Conservation (phyloP, 2,888 invertebrate species). For the Endomychus coccineus region DNA sequence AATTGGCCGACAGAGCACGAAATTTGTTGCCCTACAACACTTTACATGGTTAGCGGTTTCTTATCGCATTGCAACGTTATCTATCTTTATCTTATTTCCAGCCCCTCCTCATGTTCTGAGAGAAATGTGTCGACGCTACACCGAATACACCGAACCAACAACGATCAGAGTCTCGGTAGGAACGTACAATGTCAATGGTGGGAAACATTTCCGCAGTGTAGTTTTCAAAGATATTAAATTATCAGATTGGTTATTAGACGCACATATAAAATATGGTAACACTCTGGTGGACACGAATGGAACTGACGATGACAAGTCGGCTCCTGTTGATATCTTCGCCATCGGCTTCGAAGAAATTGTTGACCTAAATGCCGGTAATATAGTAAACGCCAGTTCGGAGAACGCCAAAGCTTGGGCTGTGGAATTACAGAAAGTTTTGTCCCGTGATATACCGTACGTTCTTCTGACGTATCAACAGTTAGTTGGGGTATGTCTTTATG, state of each 20-base stretch:
- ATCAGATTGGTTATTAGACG: slow-evolving; percentile 85
- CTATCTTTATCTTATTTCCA: slow-evolving; percentile 30
- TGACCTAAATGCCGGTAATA: slow-evolving; percentile 96
- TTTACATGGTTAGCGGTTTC: slow-evolving; percentile 57
- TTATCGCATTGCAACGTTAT: slow-evolving; percentile 1
- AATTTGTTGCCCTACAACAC: slow-evolving; percentile 80
- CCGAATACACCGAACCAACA: slow-evolving; percentile 66
- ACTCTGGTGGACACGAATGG: slow-evolving; percentile 45
- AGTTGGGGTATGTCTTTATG: slow-evolving; percentile 94
- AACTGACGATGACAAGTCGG: slow-evolving; percentile 40
- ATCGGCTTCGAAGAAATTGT: slow-evolving; percentile 99
- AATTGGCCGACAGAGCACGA: slow-evolving; percentile 85
- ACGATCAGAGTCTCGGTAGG: slow-evolving; percentile 79
- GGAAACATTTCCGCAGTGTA: slow-evolving; percentile 94
- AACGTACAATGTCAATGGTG: slow-evolving; percentile 99
- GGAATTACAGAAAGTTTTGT: slow-evolving; percentile 84
- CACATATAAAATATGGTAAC: slow-evolving; percentile 52
- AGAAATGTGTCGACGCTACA: slow-evolving; percentile 77
- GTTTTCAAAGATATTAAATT: slow-evolving; percentile 85
- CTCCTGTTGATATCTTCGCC: slow-evolving; percentile 88
- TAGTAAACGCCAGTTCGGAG: slow-evolving; percentile 89
- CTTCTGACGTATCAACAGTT: slow-evolving; percentile 89
- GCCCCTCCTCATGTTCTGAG: slow-evolving; percentile 75
- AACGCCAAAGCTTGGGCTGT: slow-evolving; percentile 94
- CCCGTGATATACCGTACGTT: slow-evolving; percentile 77